Evolutionary conservation across 2,888 invertebrate species (phyloP).

Genomic region (Flexamia atlantica): DNA sequence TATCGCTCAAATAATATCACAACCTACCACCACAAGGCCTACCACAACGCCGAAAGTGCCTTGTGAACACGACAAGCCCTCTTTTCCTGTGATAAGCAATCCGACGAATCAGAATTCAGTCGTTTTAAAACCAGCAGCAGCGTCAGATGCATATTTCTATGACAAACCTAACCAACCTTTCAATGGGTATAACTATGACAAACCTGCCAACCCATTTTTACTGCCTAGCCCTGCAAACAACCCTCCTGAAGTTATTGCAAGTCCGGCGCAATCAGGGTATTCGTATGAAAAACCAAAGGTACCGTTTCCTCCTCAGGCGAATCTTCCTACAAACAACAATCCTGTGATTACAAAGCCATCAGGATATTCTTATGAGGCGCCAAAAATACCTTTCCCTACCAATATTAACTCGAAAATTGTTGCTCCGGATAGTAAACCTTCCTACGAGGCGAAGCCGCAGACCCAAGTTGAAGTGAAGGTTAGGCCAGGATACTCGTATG

Average conservation of each 20-base stretch:
- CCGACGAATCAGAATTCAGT: neutral
- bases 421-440: neutral
- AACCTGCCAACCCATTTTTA: slow-evolving; percentile 5
- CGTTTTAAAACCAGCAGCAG: slow-evolving; percentile 13
- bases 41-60: slow-evolving; percentile 13
- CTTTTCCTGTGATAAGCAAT: neutral
- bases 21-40: neutral
- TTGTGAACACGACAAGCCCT: slow-evolving; percentile 37
- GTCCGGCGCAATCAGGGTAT: slow-evolving; percentile 41
- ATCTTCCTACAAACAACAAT: neutral
- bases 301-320: slow-evolving; percentile 13
- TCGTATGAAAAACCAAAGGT: neutral
- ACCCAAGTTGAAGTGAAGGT: slow-evolving; percentile 30
- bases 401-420: neutral
- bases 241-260: neutral
- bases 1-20: slow-evolving; percentile 45
- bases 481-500: slow-evolving; percentile 34
- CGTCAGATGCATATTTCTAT: slow-evolving; percentile 41
- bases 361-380: slow-evolving; percentile 28
- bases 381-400: slow-evolving; percentile 30
- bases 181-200: slow-evolving; percentile 35
- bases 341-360: neutral
- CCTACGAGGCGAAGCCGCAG: slow-evolving; percentile 19
- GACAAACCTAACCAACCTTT: slow-evolving; percentile 49
- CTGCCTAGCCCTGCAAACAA: slow-evolving; percentile 29